Base-by-base conservation (phyloP, 2,888 invertebrate species). In the Amphipoea oculea region DNA sequence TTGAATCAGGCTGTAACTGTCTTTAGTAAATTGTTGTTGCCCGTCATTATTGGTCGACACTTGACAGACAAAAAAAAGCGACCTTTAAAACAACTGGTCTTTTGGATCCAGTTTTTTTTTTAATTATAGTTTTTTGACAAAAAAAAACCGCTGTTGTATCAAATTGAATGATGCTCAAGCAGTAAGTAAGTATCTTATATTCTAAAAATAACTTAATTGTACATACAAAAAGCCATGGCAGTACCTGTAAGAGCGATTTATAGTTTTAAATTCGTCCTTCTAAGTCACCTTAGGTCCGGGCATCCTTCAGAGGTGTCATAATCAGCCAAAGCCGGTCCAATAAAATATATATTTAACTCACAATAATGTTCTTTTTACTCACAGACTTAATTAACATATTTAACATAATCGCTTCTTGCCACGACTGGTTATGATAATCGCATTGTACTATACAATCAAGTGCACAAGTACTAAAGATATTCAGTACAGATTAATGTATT, bases 361-460 rank as follows among this genome's bases (percentile, higher is more conserved):
- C 92, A 93, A 92, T 94, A 90, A 91, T 66, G 91, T 89, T 92
- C 91, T 92, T 92, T 91, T 91, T 90, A 91, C 90, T 86, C 87
- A 88, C 90, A 92, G 90, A 88, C 88, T 89, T 91, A 93, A 94
- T 95, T 94, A 94, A 85, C 94, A 94, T 95, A 94, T 94, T 94
- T 93, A 94, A 85, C 93, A 94, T 95, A 94, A 94, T 94, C 91
- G 90, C 89, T 89, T 92, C 91, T 91, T 88, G 87, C 87, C 88
- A 86, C 88, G 90, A 94, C 95, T 92, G 92, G 95, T 95, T 95
- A 94, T 94, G 94, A 84, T 94, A 94, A 94, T 93, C 90, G 88
- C 87, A 91, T 90, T 90, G 89, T 89, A 85, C 76, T 78, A 89
- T 91, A 93, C 92, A 89, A 86, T 90, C 89, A 86, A 83, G 84